These are phyloP conservation scores for Micoletzkya japonica DNA, from an alignment of 2,888 invertebrate species.

Conservation along the genomic window DNA sequence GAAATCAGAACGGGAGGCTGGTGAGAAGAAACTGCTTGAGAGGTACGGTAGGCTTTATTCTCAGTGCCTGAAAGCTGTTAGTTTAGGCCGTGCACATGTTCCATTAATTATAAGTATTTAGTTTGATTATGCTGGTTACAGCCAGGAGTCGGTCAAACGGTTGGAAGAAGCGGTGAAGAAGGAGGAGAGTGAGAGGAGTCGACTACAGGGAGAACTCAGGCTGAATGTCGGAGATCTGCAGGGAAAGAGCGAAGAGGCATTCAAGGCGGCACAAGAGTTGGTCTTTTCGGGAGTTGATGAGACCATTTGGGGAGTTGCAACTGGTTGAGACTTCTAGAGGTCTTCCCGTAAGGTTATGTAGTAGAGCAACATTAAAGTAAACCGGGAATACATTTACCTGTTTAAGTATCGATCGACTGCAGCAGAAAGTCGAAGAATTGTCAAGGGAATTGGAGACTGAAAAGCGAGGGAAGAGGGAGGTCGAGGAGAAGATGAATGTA, in stretches of 20 bases:
- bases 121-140: conserved; percentile 1
- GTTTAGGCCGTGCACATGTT: too few species aligned
- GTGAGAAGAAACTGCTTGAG: too few species aligned
- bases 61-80: too few species aligned
- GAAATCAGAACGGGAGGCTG: too few species aligned
- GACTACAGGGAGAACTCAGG: conserved; percentile 17
- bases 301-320: too few species aligned
- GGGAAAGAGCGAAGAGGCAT: conserved; percentile 12
- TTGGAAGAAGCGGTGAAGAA: neutral
- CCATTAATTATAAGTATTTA: neutral
- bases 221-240: conserved; percentile 24
- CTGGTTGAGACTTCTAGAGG: too few species aligned
- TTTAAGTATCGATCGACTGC: conserved; percentile 2
- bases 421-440: neutral
- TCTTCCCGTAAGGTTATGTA: too few species aligned
- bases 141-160: too few species aligned
- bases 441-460: conserved; percentile 8
- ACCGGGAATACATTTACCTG: neutral
- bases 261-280: conserved; percentile 1
- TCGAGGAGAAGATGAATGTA: neutral
- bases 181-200: conserved; percentile 9
- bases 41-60: too few species aligned
- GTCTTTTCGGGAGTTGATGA: too few species aligned
- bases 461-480: neutral
- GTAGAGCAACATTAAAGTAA: too few species aligned